A percentile compares a stretch with the other conserved stretches of the same genome.
Conservation (phyloP, 2,888 invertebrate species). For the Palloptera scutellata region DNA sequence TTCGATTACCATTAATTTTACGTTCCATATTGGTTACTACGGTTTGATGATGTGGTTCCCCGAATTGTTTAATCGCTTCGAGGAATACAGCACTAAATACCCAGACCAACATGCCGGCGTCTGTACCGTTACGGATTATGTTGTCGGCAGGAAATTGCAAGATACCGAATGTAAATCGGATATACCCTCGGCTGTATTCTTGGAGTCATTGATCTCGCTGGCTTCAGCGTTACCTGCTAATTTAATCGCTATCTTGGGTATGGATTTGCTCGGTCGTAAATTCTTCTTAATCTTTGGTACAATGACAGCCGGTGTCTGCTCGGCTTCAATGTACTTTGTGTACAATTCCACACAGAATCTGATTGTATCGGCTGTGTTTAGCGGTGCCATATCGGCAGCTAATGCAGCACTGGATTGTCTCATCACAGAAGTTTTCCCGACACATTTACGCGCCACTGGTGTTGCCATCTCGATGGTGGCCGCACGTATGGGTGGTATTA, state of each 20-base stretch:
- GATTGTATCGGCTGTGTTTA: constrained; percentile 84
- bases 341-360: constrained; percentile 84
- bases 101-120: constrained; percentile 73
- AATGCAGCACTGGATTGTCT: constrained; percentile 91
- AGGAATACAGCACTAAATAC: constrained; percentile 77
- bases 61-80: constrained; percentile 90
- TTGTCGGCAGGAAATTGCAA: constrained; percentile 71
- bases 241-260: constrained; percentile 80
- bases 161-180: constrained; percentile 71
- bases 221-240: constrained; percentile 88
- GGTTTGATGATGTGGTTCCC: constrained; percentile 98
- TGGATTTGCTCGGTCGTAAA: constrained; percentile 87
- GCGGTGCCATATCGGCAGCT: constrained; percentile 87
- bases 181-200: constrained; percentile 81
- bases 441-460: constrained; percentile 88
- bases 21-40: constrained; percentile 95
- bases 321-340: constrained; percentile 85
- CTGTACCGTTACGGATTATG: constrained; percentile 80
- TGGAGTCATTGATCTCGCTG: constrained; percentile 86
- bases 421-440: constrained; percentile 92
- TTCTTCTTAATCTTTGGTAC: constrained; percentile 80
- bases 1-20: constrained; percentile 89
- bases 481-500: constrained; percentile 85
- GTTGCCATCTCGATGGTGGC: constrained; percentile 91
- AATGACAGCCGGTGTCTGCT: constrained; percentile 83